phyloP scores from a whole-genome alignment of 1,140 invertebrate genomes.

The Bombus cullumanus region DNA sequence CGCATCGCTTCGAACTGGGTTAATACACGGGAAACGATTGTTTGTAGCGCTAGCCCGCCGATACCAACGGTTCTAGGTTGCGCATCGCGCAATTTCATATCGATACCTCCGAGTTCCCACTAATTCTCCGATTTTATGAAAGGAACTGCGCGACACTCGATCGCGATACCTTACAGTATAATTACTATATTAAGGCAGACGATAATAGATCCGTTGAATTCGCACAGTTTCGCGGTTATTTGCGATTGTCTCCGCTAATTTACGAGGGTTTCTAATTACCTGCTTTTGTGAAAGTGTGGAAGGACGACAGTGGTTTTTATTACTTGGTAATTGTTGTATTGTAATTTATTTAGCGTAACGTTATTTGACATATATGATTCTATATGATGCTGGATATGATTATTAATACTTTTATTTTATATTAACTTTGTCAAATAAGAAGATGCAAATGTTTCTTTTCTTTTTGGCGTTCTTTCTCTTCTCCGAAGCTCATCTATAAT shows the following conservation, averaged over 20 bases:
- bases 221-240: neutral
- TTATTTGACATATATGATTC: neutral
- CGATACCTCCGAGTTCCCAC: neutral
- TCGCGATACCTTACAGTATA: neutral
- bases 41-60: neutral
- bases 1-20: neutral
- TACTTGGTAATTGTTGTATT: neutral
- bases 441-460: neutral
- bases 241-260: neutral
- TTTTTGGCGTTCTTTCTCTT: neutral
- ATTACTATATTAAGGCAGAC: neutral
- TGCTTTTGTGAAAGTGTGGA: no score
- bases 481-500: neutral
- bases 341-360: neutral
- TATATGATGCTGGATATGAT: no score
- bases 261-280: neutral
- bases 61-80: neutral
- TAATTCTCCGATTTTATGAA: constrained; percentile 13
- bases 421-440: no score
- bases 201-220: neutral
- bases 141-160: neutral
- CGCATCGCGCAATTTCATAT: neutral
- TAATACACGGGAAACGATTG: constrained; percentile 20
- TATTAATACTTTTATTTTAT: no score
- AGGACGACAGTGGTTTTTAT: neutral